Conservation (phyloP, 2,888 invertebrate species). For the Cantharis nigra region DNA sequence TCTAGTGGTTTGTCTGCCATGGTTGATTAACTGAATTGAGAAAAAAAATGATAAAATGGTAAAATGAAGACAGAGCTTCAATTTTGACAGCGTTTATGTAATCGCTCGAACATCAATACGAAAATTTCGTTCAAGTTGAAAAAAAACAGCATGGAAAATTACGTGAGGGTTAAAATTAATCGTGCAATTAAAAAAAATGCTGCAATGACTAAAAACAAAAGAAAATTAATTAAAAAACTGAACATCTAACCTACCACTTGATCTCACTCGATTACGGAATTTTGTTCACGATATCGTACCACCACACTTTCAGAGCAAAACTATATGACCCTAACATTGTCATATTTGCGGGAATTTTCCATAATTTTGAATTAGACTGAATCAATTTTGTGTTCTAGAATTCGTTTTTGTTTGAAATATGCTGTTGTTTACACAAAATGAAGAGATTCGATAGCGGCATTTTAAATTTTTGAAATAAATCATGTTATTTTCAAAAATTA, state of each 20-base stretch:
- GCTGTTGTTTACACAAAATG: too few species aligned
- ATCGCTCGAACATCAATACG: not conserved
- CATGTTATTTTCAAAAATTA: too few species aligned
- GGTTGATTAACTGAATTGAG: slow-evolving; percentile 5
- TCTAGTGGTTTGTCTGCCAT: slow-evolving; percentile 58
- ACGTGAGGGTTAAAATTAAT: not conserved
- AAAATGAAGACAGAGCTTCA: not conserved
- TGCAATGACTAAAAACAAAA: not conserved
- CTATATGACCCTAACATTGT: not conserved
- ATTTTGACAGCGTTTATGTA: slow-evolving; percentile 8
- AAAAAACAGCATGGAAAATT: not conserved
- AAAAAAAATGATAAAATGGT: not conserved
- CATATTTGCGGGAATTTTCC: not conserved
- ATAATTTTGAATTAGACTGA: not conserved
- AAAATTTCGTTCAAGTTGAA: not conserved
- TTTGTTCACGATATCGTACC: not conserved
- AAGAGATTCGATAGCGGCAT: too few species aligned
- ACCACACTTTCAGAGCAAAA: not conserved
- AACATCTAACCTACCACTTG: not conserved
- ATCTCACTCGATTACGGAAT: not conserved
- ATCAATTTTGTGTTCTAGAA: too few species aligned
- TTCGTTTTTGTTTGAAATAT: too few species aligned
- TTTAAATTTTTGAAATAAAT: too few species aligned
- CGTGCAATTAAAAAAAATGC: not conserved
- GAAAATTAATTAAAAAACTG: not conserved